Evolutionary conservation across 2,888 invertebrate genomes (phyloP).

Genomic region (Adelphocoris suturalis): DNA sequence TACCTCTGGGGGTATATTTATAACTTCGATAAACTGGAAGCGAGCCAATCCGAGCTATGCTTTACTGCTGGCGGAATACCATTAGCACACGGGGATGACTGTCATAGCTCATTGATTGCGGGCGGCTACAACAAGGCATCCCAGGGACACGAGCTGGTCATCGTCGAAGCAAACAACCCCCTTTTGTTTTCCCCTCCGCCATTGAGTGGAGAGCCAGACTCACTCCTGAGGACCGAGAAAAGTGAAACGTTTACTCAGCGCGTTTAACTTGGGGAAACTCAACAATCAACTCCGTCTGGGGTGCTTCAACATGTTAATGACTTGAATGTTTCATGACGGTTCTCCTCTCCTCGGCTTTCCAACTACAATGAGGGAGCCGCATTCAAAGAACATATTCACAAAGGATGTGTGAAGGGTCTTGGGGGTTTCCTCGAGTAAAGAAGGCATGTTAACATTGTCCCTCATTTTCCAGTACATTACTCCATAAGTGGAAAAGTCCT

Average conservation of each 20-base stretch:
- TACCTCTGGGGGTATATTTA: not conserved
- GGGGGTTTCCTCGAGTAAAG: not conserved
- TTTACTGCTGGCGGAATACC: conserved; percentile 36
- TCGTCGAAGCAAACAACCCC: not conserved
- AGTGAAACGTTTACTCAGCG: conserved; percentile 5
- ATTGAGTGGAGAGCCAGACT: not conserved
- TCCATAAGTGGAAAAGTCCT: not conserved
- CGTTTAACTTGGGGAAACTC: conserved; percentile 9
- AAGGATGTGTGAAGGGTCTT: conserved; percentile 1
- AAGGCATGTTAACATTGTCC: not conserved
- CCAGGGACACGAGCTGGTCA: not conserved
- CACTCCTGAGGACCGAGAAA: not conserved
- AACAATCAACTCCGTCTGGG: not conserved
- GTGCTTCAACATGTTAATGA: conserved; percentile 28
- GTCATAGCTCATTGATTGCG: conserved; percentile 56
- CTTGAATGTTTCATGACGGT: conserved; percentile 31
- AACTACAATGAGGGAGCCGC: conserved; percentile 3
- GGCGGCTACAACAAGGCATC: not conserved
- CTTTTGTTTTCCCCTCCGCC: not conserved
- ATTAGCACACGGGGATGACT: conserved; percentile 42
- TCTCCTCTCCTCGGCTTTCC: not conserved
- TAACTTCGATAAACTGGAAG: conserved; percentile 38
- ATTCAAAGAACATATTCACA: conserved; percentile 39
- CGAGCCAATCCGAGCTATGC: conserved; percentile 35
- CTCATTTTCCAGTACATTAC: conserved; percentile 16